phyloP scores from a whole-genome alignment of 2,113 vertebrate species.

The Heloderma charlesbogerti region DNA sequence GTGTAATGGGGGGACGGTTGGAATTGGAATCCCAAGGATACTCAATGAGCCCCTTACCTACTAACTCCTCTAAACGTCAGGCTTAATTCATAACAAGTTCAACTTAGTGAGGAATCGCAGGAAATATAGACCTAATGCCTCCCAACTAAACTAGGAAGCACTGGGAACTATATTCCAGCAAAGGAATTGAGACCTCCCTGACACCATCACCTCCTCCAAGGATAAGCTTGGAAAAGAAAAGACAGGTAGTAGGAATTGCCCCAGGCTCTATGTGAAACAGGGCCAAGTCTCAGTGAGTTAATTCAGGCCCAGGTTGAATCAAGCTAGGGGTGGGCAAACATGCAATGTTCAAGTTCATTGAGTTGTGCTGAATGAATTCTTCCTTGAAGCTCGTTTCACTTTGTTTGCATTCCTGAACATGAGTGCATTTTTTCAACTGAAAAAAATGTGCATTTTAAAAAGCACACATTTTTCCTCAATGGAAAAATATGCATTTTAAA shows the following conservation, averaged over 20 bases:
- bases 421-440: too few relatives aligned
- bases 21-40: background rate
- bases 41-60: background rate
- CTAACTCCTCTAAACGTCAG: background rate
- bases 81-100: background rate
- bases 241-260: background rate
- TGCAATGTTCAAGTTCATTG: too few relatives aligned
- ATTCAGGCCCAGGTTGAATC: background rate
- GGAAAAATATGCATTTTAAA: too few relatives aligned
- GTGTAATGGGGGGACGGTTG: background rate
- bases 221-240: background rate
- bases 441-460: too few relatives aligned
- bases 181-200: background rate
- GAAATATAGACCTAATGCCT: too few relatives aligned
- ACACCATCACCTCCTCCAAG: background rate
- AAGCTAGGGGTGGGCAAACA: too few relatives aligned
- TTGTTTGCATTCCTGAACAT: too few relatives aligned
- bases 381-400: too few relatives aligned
- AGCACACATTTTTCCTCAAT: too few relatives aligned
- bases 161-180: background rate
- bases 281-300: background rate
- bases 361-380: too few relatives aligned
- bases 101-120: background rate
- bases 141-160: background rate
- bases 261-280: background rate